Evolutionary conservation across 92 coral and sea anemone species (phyloP).

Genomic region (Paragorgia papillata): DNA sequence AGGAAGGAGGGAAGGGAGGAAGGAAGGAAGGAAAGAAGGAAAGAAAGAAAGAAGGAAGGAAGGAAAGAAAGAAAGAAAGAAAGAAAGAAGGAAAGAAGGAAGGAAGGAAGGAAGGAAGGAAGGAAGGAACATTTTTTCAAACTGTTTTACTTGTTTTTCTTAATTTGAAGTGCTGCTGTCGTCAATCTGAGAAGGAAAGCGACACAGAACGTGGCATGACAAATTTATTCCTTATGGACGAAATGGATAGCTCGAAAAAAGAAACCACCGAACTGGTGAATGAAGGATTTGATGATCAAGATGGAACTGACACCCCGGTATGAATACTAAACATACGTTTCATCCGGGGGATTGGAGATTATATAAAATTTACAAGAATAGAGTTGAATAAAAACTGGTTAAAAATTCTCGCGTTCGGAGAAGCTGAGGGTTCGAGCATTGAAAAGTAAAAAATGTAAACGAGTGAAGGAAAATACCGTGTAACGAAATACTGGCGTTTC

Average conservation of each 20-base stretch:
- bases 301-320: slow-evolving; percentile 22
- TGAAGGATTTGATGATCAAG: slow-evolving; percentile 33
- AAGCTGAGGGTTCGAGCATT: too few species aligned
- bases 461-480: too few species aligned
- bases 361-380: too few species aligned
- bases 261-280: slow-evolving; percentile 6
- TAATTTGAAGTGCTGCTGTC: slow-evolving; percentile 20
- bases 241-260: slow-evolving; percentile 4
- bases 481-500: too few species aligned
- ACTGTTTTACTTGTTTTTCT: too few species aligned
- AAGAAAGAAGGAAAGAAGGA: slow-evolving; percentile 7
- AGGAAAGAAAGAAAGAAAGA: not conserved
- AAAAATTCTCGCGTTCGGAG: too few species aligned
- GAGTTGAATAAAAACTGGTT: not conserved
- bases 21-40: not conserved
- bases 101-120: too few species aligned
- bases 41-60: slow-evolving; percentile 3
- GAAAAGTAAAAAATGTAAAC: too few species aligned
- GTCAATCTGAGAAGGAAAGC: not conserved
- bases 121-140: too few species aligned
- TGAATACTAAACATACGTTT: too few species aligned
- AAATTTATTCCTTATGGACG: slow-evolving; percentile 4
- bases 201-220: slow-evolving; percentile 18
- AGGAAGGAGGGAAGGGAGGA: slow-evolving; percentile 11
- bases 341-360: too few species aligned